These are phyloP conservation scores for Oostethus manadensis DNA, from an alignment of 2,113 vertebrate species.

Conservation along the genomic window DNA sequence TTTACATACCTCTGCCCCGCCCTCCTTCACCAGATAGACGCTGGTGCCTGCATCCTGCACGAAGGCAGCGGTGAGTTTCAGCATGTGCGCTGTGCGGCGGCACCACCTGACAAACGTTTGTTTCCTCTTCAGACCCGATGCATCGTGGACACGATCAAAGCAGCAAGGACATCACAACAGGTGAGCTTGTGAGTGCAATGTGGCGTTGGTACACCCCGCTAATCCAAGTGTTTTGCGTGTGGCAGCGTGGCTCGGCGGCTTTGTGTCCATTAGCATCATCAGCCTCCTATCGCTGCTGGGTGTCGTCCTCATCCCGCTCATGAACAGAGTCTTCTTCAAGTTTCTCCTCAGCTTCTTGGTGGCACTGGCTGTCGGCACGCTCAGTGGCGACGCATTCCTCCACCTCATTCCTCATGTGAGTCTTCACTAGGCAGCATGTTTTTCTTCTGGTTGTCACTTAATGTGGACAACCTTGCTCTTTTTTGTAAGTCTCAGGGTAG, in stretches of 20 bases:
- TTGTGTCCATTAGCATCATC: conserved; percentile 91
- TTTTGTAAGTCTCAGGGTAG: conserved; percentile 59
- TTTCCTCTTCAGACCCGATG: conserved; percentile 36
- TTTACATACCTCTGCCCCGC: conserved; percentile 91
- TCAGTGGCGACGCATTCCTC: conserved; percentile 94
- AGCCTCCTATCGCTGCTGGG: conserved; percentile 89
- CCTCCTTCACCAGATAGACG: conserved; percentile 89
- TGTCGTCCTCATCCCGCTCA: conserved; percentile 88
- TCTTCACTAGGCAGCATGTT: neutral
- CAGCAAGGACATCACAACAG: conserved; percentile 62
- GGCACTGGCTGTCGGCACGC: conserved; percentile 90
- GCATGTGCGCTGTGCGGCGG: too few species aligned
- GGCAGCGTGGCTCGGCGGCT: conserved; percentile 90
- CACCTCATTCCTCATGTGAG: conserved; percentile 97
- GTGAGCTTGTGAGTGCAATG: too few species aligned
- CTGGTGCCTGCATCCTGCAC: conserved; percentile 80
- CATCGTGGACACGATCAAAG: conserved; percentile 42
- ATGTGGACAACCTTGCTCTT: neutral
- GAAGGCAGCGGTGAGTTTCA: neutral
- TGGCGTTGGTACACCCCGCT: neutral
- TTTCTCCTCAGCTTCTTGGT: conserved; percentile 97
- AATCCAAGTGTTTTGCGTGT: neutral
- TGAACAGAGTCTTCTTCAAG: conserved; percentile 93
- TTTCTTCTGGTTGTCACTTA: neutral
- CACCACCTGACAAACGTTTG: neutral